These are phyloP conservation scores for Cerastis leucographa DNA, from an alignment of 2,888 invertebrate genomes.

Conservation along the genomic window DNA sequence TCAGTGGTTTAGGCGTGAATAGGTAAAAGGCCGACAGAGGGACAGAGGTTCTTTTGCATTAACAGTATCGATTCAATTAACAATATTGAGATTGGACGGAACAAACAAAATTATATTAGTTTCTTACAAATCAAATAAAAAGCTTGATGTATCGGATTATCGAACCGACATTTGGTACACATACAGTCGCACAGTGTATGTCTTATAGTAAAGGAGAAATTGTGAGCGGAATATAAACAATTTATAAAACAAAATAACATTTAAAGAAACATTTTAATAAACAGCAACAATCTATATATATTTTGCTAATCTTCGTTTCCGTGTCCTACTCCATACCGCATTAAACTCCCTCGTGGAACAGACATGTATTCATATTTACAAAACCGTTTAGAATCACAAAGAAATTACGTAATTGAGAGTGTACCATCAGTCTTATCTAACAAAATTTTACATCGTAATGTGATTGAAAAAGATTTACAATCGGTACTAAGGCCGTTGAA, in stretches of 20 bases:
- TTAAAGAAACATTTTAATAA: too few relatives aligned
- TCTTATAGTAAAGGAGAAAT: background rate
- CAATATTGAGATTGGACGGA: background rate
- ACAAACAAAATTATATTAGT: background rate
- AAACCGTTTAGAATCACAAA: background rate
- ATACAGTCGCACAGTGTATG: background rate
- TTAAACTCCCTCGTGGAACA: background rate
- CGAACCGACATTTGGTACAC: background rate
- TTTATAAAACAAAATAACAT: too few relatives aligned
- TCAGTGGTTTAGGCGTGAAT: background rate
- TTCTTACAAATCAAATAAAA: too few relatives aligned
- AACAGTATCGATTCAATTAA: background rate
- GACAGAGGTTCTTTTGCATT: background rate
- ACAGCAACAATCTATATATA: background rate
- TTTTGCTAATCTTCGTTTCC: background rate
- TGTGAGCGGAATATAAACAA: background rate
- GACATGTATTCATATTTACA: background rate
- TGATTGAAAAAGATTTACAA: conserved; percentile 1
- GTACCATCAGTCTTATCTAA: background rate
- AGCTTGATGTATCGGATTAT: too few relatives aligned
- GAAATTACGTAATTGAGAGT: background rate
- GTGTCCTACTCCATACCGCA: background rate
- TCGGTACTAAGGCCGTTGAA: background rate
- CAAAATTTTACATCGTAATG: background rate
- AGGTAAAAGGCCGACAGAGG: background rate